Evolutionary conservation across 1,140 invertebrate species (phyloP).

Genomic region (Papilio polyxenes): DNA sequence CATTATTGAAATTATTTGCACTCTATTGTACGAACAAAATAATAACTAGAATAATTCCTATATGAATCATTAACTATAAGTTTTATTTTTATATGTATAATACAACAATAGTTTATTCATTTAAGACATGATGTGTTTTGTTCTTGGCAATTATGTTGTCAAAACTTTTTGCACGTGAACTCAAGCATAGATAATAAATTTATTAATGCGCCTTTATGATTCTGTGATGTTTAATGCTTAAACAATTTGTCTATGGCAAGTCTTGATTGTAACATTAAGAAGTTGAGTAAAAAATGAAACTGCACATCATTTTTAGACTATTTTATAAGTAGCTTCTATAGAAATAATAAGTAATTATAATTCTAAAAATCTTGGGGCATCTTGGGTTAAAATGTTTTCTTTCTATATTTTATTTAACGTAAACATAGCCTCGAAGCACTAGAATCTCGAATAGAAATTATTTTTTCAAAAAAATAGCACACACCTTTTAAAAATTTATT

Average conservation of each 20-base stretch:
- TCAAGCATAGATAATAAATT: conserved; percentile 27
- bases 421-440: too few relatives aligned
- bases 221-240: conserved; percentile 22
- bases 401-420: too few relatives aligned
- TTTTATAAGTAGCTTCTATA: conserved; percentile 1
- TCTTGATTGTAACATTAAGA: conserved; percentile 29
- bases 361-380: too few relatives aligned
- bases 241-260: conserved; percentile 36
- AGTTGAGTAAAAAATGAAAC: background rate
- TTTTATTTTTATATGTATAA: background rate
- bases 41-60: too few relatives aligned
- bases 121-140: background rate
- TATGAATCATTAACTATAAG: background rate
- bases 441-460: too few relatives aligned
- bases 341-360: background rate
- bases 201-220: conserved; percentile 30
- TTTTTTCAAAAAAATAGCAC: too few relatives aligned
- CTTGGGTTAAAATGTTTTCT: too few relatives aligned
- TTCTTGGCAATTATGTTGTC: conserved; percentile 24
- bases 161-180: conserved; percentile 31
- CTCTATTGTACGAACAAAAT: too few relatives aligned
- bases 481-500: too few relatives aligned
- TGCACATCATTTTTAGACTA: background rate
- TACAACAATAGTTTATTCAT: background rate
- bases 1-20: too few relatives aligned